Conservation (phyloP, 2,113 vertebrate species). For the Ceyx melanurus region DNA sequence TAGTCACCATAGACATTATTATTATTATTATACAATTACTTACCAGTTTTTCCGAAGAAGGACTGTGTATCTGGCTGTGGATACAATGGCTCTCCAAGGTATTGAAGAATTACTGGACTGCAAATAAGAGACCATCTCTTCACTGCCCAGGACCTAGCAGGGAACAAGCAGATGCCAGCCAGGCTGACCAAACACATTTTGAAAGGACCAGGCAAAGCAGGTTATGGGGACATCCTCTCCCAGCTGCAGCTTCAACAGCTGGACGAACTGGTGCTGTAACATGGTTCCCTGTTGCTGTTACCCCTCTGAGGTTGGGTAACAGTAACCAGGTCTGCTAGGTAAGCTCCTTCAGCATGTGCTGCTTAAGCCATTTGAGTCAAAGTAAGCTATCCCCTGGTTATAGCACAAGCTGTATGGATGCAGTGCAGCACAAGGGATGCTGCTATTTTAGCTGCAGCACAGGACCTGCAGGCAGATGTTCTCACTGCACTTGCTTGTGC, state of each 20-base stretch:
- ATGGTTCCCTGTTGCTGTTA: not conserved
- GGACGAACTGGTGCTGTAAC: not conserved
- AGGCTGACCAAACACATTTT: not conserved
- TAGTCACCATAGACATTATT: slow-evolving; percentile 70
- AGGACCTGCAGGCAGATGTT: not conserved
- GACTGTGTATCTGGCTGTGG: not conserved
- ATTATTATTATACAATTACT: slow-evolving; percentile 58
- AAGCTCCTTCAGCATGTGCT: not conserved
- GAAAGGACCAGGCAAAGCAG: not conserved
- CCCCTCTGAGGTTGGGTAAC: not conserved
- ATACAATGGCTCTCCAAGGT: slow-evolving; percentile 1
- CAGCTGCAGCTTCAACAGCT: not conserved
- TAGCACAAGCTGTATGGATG: not conserved
- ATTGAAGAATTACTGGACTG: not conserved
- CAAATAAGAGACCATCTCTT: not conserved
- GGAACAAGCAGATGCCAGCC: not conserved
- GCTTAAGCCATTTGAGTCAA: not conserved
- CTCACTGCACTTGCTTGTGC: not conserved
- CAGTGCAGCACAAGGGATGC: accelerated
- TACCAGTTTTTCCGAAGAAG: slow-evolving; percentile 10
- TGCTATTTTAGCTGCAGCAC: not conserved
- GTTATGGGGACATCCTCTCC: not conserved
- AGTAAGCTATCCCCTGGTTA: not conserved
- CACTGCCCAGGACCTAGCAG: not conserved
- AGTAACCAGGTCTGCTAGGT: not conserved